These are phyloP conservation scores for Penaeus chinensis DNA, from an alignment of 1,140 invertebrate genomes.

Conservation along the genomic window DNA sequence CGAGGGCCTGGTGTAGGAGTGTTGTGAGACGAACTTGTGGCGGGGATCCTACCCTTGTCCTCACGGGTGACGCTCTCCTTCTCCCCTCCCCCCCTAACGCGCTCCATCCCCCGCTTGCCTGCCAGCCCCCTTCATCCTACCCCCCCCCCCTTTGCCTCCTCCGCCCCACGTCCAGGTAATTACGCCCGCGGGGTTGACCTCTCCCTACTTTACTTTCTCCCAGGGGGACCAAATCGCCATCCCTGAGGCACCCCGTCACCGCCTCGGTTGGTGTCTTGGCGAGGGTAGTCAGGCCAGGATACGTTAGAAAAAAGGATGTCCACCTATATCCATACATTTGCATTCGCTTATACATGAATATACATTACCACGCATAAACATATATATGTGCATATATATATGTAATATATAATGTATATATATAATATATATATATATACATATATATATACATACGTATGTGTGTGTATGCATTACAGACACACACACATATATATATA, in stretches of 20 bases:
- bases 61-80: conserved; percentile 4
- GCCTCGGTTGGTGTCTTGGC: too few species aligned
- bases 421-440: too few species aligned
- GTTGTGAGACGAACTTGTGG: conserved; percentile 1
- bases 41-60: conserved; percentile 18
- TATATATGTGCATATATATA: too few species aligned
- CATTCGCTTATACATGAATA: too few species aligned
- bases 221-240: conserved; percentile 35
- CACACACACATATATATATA: background rate
- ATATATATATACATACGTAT: too few species aligned
- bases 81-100: background rate
- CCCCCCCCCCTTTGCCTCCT: background rate
- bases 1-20: too few species aligned
- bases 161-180: conserved; percentile 38
- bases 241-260: too few species aligned
- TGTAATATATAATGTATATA: too few species aligned
- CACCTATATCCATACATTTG: too few species aligned
- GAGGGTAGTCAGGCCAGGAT: too few species aligned
- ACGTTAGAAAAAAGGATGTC: too few species aligned
- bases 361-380: too few species aligned
- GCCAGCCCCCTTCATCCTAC: background rate
- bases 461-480: background rate
- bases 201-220: conserved; percentile 54
- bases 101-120: background rate
- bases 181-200: conserved; percentile 41